Base-by-base conservation (phyloP, 2,888 invertebrate species). In the Pheosia tremula region DNA sequence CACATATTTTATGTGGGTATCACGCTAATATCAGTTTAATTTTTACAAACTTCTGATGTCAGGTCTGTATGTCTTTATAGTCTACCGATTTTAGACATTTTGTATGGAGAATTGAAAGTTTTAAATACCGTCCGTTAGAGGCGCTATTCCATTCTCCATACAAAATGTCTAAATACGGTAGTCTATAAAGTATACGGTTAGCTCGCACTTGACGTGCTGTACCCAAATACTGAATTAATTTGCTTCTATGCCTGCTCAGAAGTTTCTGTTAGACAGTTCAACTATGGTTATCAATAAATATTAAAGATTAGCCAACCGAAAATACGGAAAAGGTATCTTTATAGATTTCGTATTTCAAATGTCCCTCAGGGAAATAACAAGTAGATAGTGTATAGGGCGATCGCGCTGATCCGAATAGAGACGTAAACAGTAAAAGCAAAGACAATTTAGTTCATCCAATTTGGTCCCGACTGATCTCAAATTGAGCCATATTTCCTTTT, bases 361-460 rank as follows among this genome's bases (percentile, higher is more conserved):
- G 56, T 38, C 54, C 38, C 38, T 54, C 11, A 11, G 38, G 38
- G 54, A 54, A 54, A 38, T 54, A 54, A 24, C 1, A n/a, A n/a
- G 5, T 47, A 47, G 47, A 47, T 2, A 41, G 9, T 9, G 47
- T n/a, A 8, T 7, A 8, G 24, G 24, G 24, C 9, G 10, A 53
- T 53, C 11, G 11, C 38, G 10, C 53, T 53, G 37, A 37, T 36
- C 53, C 37, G 53, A 5, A 9, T 9, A 53, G 36, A 37, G 13
- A 50, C 24, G 13, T 13, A 53, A 36, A 37, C 38, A 37, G 37
- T 37, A 9, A 37, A 11, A 37, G 36, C 8, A 53, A 53, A 37
- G 53, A 53, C 53, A 53, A 24, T 53, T 53, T 53, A 36, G 37
- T 9, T 53, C 37, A 53, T 53, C 53, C 53, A 53, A 53, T 53